Evolutionary conservation across 1,140 invertebrate species (phyloP), one percentile per base, ranked within the genome.

Genomic region (Hermetia illucens): DNA sequence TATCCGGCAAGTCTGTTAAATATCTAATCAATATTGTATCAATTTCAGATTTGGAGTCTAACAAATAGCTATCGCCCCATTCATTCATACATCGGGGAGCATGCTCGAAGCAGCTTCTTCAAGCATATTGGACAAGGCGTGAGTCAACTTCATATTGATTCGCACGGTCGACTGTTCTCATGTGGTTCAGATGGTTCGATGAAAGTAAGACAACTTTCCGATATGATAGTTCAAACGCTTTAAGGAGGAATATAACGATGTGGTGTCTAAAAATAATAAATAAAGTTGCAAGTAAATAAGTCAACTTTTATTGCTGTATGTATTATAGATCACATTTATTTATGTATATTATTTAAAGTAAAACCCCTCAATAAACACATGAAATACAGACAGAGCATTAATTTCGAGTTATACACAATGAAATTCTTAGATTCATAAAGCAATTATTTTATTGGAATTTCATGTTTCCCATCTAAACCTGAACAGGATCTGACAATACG

Each of bases 111-210:
- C 36, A 90, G 86, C 38, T 90, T 96, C 64, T 95, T 96, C 68
- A 89, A 93, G 55, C 93, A 90, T 58, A 90, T 93, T 48, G 88
- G 89, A 31, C 89, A 92, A 63, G 94, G 95, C 5, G 93, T 98
- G 3, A 92, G 91, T 6, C 92, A 98, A 65, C 68, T 98, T 32
- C 77, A 87, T 49, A 77, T 98, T 33, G 91, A 96, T 62, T 72
- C 77, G 16, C 73, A 75, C 39, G 77, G 77, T 4, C 75, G 93
- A 40, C 65, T 99, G 45, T 98, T 93, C 66, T 98, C 93, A 2
- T 98, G 94, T 62, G 95, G 95, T 38, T 91, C 92, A 22, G 95
- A 99, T 69, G 94, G 93, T 46, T 96, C 92, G 29, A 88, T 99
- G 77, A 98, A 98, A 72, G 84, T 98, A 49, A 72, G 92, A 44